Base-by-base conservation (phyloP, 2,888 invertebrate species). In the Lochmaea crataegi region DNA sequence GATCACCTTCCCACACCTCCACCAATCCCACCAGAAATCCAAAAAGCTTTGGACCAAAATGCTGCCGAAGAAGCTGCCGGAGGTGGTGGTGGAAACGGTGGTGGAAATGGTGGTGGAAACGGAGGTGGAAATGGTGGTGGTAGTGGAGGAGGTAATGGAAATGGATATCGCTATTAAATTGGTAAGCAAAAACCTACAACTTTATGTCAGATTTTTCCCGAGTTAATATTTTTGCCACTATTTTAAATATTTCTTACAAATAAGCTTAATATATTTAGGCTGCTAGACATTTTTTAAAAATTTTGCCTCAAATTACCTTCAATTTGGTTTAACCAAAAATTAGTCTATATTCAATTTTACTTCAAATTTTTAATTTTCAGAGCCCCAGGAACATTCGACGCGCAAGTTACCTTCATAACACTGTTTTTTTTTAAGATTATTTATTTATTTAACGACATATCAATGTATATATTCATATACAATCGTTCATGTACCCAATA, bases 11-110 rank as follows among this genome's bases (percentile, higher is more conserved):
- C 92, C 16, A 91, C 91, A 0, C 89, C 91, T 9, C 91, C 91
- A 3, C 91, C 91, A 68, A 90, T 92, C 76, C 92, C 92, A n/a
- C 90, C 89, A 78, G 91, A 90, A 48, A 92, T 92, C 77, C 87
- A 88, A 71, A 89, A 89, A 80, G 88, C 91, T 0, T 82, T 92
- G 64, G 90, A 89, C 65, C 85, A 87, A 32, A 87, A 87, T 42
- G 88, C 89, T 14, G 89, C 88, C 6, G 89, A 84, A 78, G 87
- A 86, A 82, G 86, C 85, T 7, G 83, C 83, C 38, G 82, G 81
- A 32, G 76, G 79, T 4, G 83, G 81, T 51, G 63, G 51, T 22
- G 77, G 77, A 18, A 80, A 80, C 3, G 83, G 82, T n/a, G 81
- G 83, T 74, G 82, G 79, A 2, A 71, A 81, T 68, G 72, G 82